These are phyloP conservation scores for Oryzias dopingdopingensis DNA, from an alignment of 2,797 vertebrate genomes.

Conservation along the genomic window DNA sequence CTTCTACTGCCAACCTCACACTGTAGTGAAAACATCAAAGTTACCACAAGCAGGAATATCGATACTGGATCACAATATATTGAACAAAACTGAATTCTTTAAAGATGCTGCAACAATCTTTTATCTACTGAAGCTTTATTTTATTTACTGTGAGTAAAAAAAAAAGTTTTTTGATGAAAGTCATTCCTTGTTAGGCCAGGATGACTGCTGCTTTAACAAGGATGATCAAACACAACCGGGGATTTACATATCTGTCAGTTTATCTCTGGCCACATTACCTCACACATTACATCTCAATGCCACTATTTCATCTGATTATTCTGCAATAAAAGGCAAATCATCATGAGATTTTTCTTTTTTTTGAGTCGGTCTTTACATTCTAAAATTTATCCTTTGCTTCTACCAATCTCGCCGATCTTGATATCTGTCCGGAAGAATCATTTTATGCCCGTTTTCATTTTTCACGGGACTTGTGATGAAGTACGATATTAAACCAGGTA, in stretches of 20 bases:
- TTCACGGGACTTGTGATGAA: constrained; percentile 61
- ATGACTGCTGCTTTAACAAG: constrained; percentile 12
- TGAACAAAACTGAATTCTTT: background rate
- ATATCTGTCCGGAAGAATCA: constrained; percentile 47
- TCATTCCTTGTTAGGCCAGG: constrained; percentile 6
- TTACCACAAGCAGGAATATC: too few relatives aligned
- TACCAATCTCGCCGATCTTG: constrained; percentile 45
- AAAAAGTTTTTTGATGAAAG: constrained; percentile 6
- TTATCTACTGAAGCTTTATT: background rate
- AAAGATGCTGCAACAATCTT: background rate
- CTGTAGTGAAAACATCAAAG: background rate
- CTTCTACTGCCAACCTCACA: too few relatives aligned
- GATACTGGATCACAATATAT: background rate
- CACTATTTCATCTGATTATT: constrained; percentile 48
- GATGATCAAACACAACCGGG: constrained; percentile 19
- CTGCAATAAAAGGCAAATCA: constrained; percentile 49
- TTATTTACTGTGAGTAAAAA: background rate
- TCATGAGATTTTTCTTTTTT: constrained; percentile 48
- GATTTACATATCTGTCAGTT: constrained; percentile 23
- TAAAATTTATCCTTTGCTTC: constrained; percentile 60
- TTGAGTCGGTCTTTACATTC: constrained; percentile 48
- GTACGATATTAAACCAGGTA: constrained; percentile 64
- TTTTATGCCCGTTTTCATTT: constrained; percentile 63
- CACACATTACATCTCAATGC: constrained; percentile 31
- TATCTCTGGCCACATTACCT: constrained; percentile 17